Conservation (phyloP, 2,888 invertebrate species). For the Nipponacmea schrenckii region DNA sequence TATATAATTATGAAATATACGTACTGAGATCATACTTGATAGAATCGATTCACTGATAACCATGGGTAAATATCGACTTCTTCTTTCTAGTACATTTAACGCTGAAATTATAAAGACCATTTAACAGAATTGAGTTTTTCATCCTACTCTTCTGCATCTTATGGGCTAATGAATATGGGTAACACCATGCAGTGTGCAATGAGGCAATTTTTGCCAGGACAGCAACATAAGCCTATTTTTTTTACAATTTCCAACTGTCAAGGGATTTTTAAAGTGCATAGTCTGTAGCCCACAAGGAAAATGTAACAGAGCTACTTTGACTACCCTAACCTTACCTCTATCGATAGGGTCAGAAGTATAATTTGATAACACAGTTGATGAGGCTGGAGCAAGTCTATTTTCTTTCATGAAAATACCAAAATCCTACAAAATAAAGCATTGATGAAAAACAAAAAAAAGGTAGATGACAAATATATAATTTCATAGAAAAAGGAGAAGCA, state of each 20-base stretch:
- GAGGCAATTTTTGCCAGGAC: too few relatives aligned
- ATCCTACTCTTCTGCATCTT: too few relatives aligned
- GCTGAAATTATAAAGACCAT: constrained; percentile 37
- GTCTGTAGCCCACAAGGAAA: too few relatives aligned
- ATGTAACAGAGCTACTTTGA: too few relatives aligned
- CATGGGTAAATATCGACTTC: constrained; percentile 82
- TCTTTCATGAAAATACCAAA: constrained; percentile 89
- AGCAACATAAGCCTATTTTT: too few relatives aligned
- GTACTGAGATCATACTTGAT: constrained; percentile 71
- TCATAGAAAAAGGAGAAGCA: too few relatives aligned
- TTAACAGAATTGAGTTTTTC: too few relatives aligned
- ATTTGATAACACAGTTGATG: constrained; percentile 35
- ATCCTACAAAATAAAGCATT: constrained; percentile 70
- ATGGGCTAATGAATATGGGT: too few relatives aligned
- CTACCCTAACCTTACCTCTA: constrained; percentile 51
- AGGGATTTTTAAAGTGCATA: too few relatives aligned
- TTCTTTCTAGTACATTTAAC: constrained; percentile 75
- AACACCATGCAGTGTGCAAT: too few relatives aligned
- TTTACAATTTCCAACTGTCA: too few relatives aligned
- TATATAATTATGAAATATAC: constrained; percentile 23
- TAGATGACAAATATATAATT: too few relatives aligned
- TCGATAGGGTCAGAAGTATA: constrained; percentile 42
- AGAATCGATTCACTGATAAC: constrained; percentile 89
- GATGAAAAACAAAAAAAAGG: not conserved
- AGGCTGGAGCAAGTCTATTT: constrained; percentile 80